Percentiles rank a stretch among this genome's conserved stretches.
These are phyloP conservation scores for Drosophila ezoana DNA, from an alignment of 2,888 invertebrate species.

Conservation along the genomic window DNA sequence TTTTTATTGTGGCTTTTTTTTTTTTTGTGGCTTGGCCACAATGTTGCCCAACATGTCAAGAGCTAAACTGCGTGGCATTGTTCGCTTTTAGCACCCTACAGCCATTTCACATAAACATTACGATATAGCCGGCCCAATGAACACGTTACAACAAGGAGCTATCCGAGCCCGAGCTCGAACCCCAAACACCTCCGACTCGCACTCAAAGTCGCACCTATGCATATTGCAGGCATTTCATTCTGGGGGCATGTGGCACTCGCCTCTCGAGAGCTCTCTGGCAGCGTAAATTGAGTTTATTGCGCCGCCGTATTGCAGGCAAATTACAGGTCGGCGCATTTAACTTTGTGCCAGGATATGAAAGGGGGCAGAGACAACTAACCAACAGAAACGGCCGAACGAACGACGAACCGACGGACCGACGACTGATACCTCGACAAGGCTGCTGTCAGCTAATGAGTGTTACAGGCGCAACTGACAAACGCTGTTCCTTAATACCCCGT, in stretches of 20 bases:
- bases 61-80: slow-evolving; percentile 67
- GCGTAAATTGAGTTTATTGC: slow-evolving; percentile 78
- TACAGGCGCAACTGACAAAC: slow-evolving; percentile 61
- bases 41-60: slow-evolving; percentile 77
- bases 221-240: slow-evolving; percentile 33
- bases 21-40: slow-evolving; percentile 44
- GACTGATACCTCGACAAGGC: slow-evolving; percentile 18
- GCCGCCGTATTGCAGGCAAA: slow-evolving; percentile 80
- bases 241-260: slow-evolving; percentile 66
- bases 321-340: slow-evolving; percentile 82
- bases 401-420: not conserved
- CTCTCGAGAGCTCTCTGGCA: slow-evolving; percentile 46
- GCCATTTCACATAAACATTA: slow-evolving; percentile 72
- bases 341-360: slow-evolving; percentile 78
- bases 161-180: slow-evolving; percentile 6
- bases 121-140: slow-evolving; percentile 60
- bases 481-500: slow-evolving; percentile 31
- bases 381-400: slow-evolving; percentile 12
- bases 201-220: slow-evolving; percentile 2
- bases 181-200: slow-evolving; percentile 6
- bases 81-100: slow-evolving; percentile 72
- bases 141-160: slow-evolving; percentile 71
- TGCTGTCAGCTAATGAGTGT: slow-evolving; percentile 70
- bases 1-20: not conserved
- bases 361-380: slow-evolving; percentile 39